These are phyloP conservation scores for Bergia puertoricense DNA, from an alignment of 92 coral and sea anemone species.

Conservation along the genomic window DNA sequence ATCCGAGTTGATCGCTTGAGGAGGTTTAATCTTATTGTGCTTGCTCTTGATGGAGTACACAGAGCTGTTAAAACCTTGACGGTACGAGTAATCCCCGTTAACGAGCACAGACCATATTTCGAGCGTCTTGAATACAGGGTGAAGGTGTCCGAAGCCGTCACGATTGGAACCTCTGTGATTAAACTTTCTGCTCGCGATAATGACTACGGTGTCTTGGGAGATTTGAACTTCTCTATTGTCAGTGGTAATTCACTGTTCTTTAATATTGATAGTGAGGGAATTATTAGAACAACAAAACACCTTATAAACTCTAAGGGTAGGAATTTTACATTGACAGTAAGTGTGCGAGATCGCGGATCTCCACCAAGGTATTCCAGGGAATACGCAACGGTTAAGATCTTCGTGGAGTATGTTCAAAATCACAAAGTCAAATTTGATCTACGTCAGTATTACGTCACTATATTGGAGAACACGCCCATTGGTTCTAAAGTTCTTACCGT, in stretches of 20 bases:
- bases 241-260: slow-evolving; percentile 59
- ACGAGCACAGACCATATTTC: slow-evolving; percentile 77
- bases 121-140: slow-evolving; percentile 65
- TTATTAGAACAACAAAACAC: slow-evolving; percentile 53
- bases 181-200: slow-evolving; percentile 66
- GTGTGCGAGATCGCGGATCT: slow-evolving; percentile 68
- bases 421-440: slow-evolving; percentile 80
- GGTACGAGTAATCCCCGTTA: slow-evolving; percentile 62
- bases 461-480: slow-evolving; percentile 68
- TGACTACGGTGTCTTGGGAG: slow-evolving; percentile 69
- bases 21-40: slow-evolving; percentile 59
- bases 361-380: slow-evolving; percentile 66
- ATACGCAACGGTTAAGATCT: slow-evolving; percentile 58
- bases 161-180: slow-evolving; percentile 73
- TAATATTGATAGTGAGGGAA: slow-evolving; percentile 71
- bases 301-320: slow-evolving; percentile 53
- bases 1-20: slow-evolving; percentile 58
- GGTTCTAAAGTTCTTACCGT: slow-evolving; percentile 71
- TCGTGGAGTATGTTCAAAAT: slow-evolving; percentile 50
- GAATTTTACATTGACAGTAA: slow-evolving; percentile 57
- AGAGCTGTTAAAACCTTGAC: slow-evolving; percentile 45
- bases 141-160: slow-evolving; percentile 78
- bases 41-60: slow-evolving; percentile 68
- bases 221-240: slow-evolving; percentile 60
- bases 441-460: slow-evolving; percentile 59